These are phyloP conservation scores for Panurus biarmicus DNA, from an alignment of 2,113 vertebrate genomes.

Conservation along the genomic window DNA sequence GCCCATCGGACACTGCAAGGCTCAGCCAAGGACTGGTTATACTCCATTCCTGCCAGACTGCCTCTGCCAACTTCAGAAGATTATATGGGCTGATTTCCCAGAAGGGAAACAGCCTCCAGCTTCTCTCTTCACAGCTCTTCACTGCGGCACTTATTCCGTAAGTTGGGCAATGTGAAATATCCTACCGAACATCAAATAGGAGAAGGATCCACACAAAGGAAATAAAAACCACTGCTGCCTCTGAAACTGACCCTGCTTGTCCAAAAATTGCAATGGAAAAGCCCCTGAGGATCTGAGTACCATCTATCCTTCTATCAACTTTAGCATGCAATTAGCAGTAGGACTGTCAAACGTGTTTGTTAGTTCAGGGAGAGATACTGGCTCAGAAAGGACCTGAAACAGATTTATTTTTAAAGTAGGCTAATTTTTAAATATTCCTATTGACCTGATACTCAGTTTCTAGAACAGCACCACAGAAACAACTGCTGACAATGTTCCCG, in stretches of 20 bases:
- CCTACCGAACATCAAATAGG: neutral
- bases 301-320: neutral
- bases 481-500: neutral
- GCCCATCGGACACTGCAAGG: neutral
- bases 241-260: neutral
- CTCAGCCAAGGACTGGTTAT: neutral
- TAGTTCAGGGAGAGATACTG: neutral
- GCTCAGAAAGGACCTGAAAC: neutral
- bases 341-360: neutral
- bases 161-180: neutral
- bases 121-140: neutral
- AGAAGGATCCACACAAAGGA: neutral
- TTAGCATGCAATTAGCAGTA: neutral
- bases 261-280: neutral
- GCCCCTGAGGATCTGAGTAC: neutral
- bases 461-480: neutral
- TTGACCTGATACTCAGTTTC: neutral
- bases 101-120: slow-evolving; percentile 16
- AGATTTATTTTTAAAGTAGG: neutral
- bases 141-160: neutral
- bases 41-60: neutral
- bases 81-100: slow-evolving; percentile 28
- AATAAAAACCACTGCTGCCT: neutral
- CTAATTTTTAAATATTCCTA: neutral
- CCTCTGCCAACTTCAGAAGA: neutral